Evolutionary conservation across 30 jellyfish, hydroid and myxozoan species (phyloP).

Genomic region (Turritopsis rubra): DNA sequence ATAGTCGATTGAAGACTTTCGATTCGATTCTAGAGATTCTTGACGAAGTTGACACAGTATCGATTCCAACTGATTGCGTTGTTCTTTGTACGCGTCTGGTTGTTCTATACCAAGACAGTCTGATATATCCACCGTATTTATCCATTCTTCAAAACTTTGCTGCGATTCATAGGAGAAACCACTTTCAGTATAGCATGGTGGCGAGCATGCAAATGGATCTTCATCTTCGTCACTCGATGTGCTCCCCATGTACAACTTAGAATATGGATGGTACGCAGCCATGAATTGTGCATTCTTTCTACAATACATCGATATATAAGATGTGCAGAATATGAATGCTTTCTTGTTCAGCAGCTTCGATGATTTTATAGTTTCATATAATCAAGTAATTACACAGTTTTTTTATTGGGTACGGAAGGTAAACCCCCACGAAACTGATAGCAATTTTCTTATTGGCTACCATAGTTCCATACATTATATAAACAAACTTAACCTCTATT

Average conservation of each 20-base stretch:
- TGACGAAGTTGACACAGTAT: not conserved
- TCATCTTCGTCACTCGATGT: not conserved
- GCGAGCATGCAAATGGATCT: not conserved
- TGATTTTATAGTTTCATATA: not conserved
- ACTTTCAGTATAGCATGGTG: not conserved
- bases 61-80: not conserved
- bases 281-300: not conserved
- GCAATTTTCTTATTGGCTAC: not conserved
- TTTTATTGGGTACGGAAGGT: not conserved
- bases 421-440: not conserved
- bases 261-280: not conserved
- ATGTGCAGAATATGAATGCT: not conserved
- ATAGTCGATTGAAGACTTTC: not conserved
- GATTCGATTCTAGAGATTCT: not conserved
- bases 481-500: not conserved
- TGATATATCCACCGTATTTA: not conserved
- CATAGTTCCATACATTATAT: not conserved
- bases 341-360: not conserved
- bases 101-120: not conserved
- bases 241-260: not conserved
- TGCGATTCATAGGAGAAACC: not conserved
- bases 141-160: not conserved
- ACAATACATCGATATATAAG: not conserved
- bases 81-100: not conserved
- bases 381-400: not conserved